phyloP scores from a whole-genome alignment of 2,888 invertebrate species.

The Ectemnius cavifrons region DNA sequence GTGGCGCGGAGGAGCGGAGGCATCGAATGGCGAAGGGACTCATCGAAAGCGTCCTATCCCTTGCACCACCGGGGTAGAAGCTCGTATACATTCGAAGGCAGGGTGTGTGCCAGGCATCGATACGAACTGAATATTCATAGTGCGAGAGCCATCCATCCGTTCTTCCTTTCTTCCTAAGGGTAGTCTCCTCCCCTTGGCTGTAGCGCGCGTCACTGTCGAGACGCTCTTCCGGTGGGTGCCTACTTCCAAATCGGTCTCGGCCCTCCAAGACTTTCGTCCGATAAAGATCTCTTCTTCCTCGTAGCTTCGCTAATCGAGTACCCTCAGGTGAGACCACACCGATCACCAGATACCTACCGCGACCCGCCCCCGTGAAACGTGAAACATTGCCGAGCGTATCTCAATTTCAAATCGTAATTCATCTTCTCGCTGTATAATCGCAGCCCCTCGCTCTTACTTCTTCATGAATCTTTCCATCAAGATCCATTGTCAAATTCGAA shows the following conservation, averaged over 20 bases:
- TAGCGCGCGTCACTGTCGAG: background rate
- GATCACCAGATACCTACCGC: too few relatives aligned
- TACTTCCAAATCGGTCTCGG: background rate
- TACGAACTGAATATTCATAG: conserved; percentile 61
- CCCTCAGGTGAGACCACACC: background rate
- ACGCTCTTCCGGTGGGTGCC: background rate
- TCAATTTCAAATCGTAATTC: too few relatives aligned
- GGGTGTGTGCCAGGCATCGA: conserved; percentile 37
- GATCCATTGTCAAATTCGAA: too few relatives aligned
- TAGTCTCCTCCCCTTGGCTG: background rate
- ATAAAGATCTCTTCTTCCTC: background rate
- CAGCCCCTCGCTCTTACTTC: too few relatives aligned
- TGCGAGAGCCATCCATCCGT: conserved; percentile 28
- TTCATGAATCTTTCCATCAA: too few relatives aligned
- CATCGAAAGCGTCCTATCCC: background rate
- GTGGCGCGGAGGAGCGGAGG: conserved; percentile 7
- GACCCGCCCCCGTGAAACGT: too few relatives aligned
- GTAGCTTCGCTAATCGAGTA: background rate
- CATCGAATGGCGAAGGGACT: conserved; percentile 12
- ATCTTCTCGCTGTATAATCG: too few relatives aligned
- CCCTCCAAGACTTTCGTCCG: background rate
- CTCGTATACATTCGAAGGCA: conserved; percentile 29
- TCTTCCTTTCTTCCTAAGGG: conserved; percentile 17
- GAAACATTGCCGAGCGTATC: too few relatives aligned
- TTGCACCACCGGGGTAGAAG: conserved; percentile 8